Conservation (phyloP, 2,797 vertebrate genomes). For the Selene dorsalis region DNA sequence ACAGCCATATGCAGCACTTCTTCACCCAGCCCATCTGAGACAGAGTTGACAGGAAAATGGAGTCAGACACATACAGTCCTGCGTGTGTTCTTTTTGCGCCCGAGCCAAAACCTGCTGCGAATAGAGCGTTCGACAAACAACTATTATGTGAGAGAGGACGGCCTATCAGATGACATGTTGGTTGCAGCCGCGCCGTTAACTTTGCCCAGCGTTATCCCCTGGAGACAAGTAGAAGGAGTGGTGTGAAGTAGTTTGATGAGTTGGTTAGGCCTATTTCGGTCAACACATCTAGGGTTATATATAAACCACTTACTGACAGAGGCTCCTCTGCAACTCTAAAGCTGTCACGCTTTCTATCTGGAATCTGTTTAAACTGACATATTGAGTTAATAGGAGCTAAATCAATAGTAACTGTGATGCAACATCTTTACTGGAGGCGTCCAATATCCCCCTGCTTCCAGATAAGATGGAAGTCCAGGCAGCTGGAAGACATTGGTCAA, state of each 20-base stretch:
- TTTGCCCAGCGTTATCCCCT: conserved; percentile 41
- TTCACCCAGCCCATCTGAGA: conserved; percentile 82
- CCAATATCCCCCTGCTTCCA: conserved; percentile 13
- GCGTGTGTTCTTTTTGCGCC: conserved; percentile 82
- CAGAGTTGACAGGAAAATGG: conserved; percentile 80
- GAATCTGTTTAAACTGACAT: conserved; percentile 13
- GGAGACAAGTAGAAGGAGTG: neutral
- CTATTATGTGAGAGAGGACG: conserved; percentile 71
- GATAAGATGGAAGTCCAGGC: conserved; percentile 33
- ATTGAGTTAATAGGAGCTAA: neutral
- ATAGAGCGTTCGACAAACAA: conserved; percentile 66
- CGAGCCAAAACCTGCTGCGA: conserved; percentile 68
- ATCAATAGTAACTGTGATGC: conserved; percentile 1
- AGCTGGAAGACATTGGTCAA: conserved; percentile 43
- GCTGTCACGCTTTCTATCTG: conserved; percentile 28
- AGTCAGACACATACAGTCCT: conserved; percentile 85
- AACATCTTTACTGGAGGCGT: conserved; percentile 1
- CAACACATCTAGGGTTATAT: conserved; percentile 45
- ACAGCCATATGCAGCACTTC: conserved; percentile 52
- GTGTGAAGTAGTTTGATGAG: conserved; percentile 50
- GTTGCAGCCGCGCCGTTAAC: conserved; percentile 59
- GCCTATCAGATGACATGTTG: conserved; percentile 64
- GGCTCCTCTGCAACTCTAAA: conserved; percentile 32
- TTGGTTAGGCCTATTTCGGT: conserved; percentile 35
- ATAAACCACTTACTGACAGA: conserved; percentile 42